Evolutionary conservation across 1,140 invertebrate genomes (phyloP).

Genomic region (Pseudomyrmex cubaensis): DNA sequence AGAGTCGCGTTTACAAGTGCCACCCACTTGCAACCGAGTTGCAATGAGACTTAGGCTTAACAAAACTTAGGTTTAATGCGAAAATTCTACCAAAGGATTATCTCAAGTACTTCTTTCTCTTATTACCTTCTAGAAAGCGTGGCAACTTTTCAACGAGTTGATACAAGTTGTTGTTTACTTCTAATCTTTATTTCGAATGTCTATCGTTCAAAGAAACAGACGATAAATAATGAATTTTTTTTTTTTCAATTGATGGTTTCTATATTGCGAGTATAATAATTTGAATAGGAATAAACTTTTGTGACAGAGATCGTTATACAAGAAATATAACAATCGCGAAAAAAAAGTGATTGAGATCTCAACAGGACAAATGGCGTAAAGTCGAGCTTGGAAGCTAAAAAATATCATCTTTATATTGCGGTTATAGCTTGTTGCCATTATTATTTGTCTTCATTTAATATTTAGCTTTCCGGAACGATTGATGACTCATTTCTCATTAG

Average conservation of each 20-base stretch:
- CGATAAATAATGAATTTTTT: not conserved
- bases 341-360: conserved; percentile 1
- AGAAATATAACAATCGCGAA: conserved; percentile 19
- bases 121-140: not conserved
- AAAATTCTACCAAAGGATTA: not conserved
- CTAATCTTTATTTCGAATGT: not conserved
- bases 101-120: not conserved
- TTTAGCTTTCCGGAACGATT: conserved; percentile 8
- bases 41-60: not conserved
- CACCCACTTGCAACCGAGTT: not conserved
- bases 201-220: not conserved
- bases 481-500: conserved; percentile 17
- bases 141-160: not conserved
- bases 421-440: conserved; percentile 5
- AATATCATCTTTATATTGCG: conserved; percentile 9
- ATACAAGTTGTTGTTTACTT: not conserved
- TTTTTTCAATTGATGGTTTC: not conserved
- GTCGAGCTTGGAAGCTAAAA: conserved; percentile 18
- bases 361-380: conserved; percentile 22
- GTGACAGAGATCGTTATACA: not conserved
- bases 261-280: not conserved
- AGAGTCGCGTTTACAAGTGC: not conserved
- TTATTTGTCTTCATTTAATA: conserved; percentile 39
- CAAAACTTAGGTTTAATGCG: not conserved
- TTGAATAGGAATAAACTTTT: conserved; percentile 5